Conservation (phyloP, 2,113 vertebrate genomes). For the Paralichthys olivaceus region DNA sequence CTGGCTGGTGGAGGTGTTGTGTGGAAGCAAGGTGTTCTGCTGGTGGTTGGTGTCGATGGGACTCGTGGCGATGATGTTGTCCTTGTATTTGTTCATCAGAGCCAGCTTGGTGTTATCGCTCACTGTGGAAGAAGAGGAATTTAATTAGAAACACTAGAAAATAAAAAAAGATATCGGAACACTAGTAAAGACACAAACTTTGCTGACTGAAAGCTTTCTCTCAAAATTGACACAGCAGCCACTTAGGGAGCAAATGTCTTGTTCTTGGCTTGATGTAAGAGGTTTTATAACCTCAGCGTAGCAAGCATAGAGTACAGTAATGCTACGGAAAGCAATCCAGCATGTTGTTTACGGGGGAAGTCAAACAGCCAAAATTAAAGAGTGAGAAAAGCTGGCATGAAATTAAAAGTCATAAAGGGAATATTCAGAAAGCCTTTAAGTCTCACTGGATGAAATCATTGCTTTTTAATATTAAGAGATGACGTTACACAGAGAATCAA, state of each 20-base stretch:
- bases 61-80: constrained; percentile 98
- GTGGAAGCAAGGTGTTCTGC: constrained; percentile 93
- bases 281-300: constrained; percentile 2
- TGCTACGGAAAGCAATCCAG: constrained; percentile 6
- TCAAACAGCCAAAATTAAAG: constrained; percentile 42
- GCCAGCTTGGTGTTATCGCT: constrained; percentile 96
- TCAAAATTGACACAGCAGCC: constrained; percentile 9
- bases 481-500: neutral
- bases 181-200: neutral
- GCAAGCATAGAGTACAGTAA: neutral
- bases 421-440: constrained; percentile 17
- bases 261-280: constrained; percentile 2
- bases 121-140: constrained; percentile 80
- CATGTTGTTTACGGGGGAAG: constrained; percentile 27
- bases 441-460: constrained; percentile 14
- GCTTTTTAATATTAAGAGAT: constrained; percentile 24
- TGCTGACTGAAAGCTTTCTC: neutral
- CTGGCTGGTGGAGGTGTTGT: constrained; percentile 94
- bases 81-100: constrained; percentile 99
- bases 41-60: constrained; percentile 96
- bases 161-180: neutral
- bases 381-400: constrained; percentile 61
- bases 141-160: neutral
- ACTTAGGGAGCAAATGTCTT: neutral
- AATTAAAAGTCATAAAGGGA: constrained; percentile 61